Evolutionary conservation across 2,113 vertebrate genomes (phyloP).

Genomic region (Suricata suricatta): DNA sequence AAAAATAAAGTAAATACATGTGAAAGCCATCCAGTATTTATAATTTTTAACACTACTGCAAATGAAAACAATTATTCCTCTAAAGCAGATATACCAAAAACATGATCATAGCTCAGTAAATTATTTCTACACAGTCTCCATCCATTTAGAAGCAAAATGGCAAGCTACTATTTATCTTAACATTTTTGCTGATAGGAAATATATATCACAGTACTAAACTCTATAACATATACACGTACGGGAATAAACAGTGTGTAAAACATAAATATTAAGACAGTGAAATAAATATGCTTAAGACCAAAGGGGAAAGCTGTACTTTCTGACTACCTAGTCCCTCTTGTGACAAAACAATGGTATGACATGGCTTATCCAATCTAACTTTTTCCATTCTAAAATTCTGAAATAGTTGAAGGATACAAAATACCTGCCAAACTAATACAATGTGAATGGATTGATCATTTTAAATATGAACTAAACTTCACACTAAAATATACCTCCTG

Average conservation of each 20-base stretch:
- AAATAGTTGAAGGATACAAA: neutral
- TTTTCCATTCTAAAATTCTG: constrained; percentile 14
- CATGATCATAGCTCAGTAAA: neutral
- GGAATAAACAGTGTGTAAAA: neutral
- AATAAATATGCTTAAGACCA: neutral
- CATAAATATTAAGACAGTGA: neutral
- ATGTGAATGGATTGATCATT: neutral
- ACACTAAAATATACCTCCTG: neutral
- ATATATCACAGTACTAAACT: neutral
- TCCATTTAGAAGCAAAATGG: neutral
- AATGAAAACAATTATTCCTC: neutral
- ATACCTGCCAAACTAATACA: neutral
- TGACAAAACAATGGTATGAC: constrained; percentile 63
- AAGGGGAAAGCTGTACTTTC: neutral
- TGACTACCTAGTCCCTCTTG: constrained; percentile 75
- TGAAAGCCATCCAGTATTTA: neutral
- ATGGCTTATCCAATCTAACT: neutral
- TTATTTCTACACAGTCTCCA: neutral
- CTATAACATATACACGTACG: neutral
- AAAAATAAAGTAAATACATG: neutral
- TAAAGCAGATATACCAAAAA: neutral
- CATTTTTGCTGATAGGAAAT: neutral
- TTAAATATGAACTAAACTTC: neutral
- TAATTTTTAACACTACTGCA: neutral
- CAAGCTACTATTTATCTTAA: neutral